A percentile compares a stretch with the other conserved stretches of the same genome.
These are phyloP conservation scores for Microctenopoma steveboyesi DNA, from an alignment of 2,797 vertebrate genomes.

Conservation along the genomic window DNA sequence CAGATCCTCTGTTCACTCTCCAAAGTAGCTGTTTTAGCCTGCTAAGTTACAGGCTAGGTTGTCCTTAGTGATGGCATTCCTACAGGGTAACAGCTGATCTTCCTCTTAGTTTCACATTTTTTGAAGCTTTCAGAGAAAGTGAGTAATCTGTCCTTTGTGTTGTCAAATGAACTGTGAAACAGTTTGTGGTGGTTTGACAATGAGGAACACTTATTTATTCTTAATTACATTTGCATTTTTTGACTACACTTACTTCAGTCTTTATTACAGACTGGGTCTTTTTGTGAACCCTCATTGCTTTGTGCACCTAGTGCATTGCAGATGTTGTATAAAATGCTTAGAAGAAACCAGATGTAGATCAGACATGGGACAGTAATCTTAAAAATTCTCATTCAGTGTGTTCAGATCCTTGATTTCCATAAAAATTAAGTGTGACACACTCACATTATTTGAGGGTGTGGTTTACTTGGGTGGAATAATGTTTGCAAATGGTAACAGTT, in stretches of 20 bases:
- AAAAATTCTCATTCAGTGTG: slow-evolving; percentile 1
- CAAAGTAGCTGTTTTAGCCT: slow-evolving; percentile 67
- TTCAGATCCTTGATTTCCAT: not conserved
- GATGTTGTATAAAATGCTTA: slow-evolving; percentile 41
- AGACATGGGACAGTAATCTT: not conserved
- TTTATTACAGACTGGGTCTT: not conserved
- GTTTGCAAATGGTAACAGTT: slow-evolving; percentile 1
- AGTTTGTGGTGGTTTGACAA: too few species aligned
- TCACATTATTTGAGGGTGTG: not conserved
- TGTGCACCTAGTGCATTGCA: slow-evolving; percentile 53
- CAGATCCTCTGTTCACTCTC: slow-evolving; percentile 70
- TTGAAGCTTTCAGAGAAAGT: not conserved
- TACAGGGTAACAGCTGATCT: not conserved
- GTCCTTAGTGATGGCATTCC: slow-evolving; percentile 34
- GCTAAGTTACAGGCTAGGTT: slow-evolving; percentile 9
- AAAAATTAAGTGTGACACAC: not conserved
- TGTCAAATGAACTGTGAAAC: too few species aligned
- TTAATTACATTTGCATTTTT: too few species aligned
- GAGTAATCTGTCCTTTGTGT: too few species aligned
- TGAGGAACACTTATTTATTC: too few species aligned
- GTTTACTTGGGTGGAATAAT: not conserved
- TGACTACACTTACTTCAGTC: too few species aligned
- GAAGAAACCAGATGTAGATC: not conserved
- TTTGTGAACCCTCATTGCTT: slow-evolving; percentile 19
- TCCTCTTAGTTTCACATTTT: not conserved